Evolutionary conservation across 2,888 invertebrate genomes (phyloP).

Genomic region (Rhagium mordax): DNA sequence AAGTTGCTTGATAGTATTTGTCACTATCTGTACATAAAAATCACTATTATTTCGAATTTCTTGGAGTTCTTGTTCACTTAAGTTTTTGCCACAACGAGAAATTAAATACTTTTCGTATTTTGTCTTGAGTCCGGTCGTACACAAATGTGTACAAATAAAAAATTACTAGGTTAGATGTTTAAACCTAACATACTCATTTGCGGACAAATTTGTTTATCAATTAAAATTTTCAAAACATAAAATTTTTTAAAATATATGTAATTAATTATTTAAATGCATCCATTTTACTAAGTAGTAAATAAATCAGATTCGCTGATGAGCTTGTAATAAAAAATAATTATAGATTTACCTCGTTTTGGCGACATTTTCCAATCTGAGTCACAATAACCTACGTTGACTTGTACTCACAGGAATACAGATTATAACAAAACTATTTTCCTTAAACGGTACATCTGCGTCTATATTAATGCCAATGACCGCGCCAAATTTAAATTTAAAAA

Average conservation of each 20-base stretch:
- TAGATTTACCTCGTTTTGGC: not conserved
- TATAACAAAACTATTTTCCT: not conserved
- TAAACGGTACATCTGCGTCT: not conserved
- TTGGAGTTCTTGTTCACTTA: not conserved
- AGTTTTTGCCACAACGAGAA: not conserved
- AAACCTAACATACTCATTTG: not conserved
- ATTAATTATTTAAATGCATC: too few species aligned
- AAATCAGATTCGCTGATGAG: not conserved
- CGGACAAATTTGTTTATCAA: not conserved
- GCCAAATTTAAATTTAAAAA: not conserved
- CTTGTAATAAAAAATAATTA: not conserved
- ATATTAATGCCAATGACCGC: not conserved
- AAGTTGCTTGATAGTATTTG: not conserved
- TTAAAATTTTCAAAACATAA: too few species aligned
- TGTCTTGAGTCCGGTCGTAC: not conserved
- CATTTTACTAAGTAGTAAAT: too few species aligned
- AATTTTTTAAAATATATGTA: too few species aligned
- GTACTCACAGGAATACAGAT: not conserved
- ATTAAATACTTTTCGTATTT: not conserved
- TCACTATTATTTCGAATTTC: constrained; percentile 9
- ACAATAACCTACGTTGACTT: not conserved
- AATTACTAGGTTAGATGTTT: not conserved
- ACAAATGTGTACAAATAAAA: not conserved
- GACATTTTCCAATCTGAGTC: not conserved
- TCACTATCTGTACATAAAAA: not conserved